Percentiles rank a stretch among this genome's conserved stretches.
These are phyloP conservation scores for Tholera decimalis DNA, from an alignment of 2,888 invertebrate genomes.

Conservation along the genomic window DNA sequence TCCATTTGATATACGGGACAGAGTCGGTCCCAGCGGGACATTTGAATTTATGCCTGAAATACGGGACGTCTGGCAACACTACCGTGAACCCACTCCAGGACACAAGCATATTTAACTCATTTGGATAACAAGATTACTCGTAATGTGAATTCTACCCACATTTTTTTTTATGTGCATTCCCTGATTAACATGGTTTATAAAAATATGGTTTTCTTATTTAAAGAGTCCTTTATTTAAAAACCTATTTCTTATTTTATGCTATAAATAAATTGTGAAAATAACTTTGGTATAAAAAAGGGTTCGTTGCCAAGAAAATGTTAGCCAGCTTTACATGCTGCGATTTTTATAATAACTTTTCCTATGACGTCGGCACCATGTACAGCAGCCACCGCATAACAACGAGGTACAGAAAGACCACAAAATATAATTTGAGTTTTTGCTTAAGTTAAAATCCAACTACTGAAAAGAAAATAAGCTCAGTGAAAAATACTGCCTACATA, in stretches of 20 bases:
- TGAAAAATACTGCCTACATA: too few relatives aligned
- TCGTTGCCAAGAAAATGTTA: constrained; percentile 6
- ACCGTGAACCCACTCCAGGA: too few relatives aligned
- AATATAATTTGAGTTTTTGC: neutral
- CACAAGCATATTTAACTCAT: too few relatives aligned
- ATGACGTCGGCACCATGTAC: constrained; percentile 22
- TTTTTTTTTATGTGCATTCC: neutral
- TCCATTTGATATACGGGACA: too few relatives aligned
- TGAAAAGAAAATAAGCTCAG: too few relatives aligned
- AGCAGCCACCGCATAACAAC: neutral
- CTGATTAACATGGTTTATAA: too few relatives aligned
- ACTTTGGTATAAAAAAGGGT: neutral
- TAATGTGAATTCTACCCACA: too few relatives aligned
- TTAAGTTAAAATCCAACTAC: too few relatives aligned
- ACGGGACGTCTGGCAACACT: too few relatives aligned
- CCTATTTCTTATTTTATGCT: constrained; percentile 12
- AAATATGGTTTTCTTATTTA: neutral
- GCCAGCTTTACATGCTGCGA: constrained; percentile 10
- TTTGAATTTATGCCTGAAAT: too few relatives aligned
- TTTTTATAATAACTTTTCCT: constrained; percentile 48
- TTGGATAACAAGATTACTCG: too few relatives aligned
- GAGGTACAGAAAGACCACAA: neutral
- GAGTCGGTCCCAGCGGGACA: too few relatives aligned
- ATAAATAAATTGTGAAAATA: constrained; percentile 23
- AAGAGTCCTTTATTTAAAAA: constrained; percentile 2